A percentile compares a stretch with the other conserved stretches of the same genome.
These are phyloP conservation scores for Malthinus seriepunctatus DNA, from an alignment of 2,888 invertebrate species.

Conservation along the genomic window DNA sequence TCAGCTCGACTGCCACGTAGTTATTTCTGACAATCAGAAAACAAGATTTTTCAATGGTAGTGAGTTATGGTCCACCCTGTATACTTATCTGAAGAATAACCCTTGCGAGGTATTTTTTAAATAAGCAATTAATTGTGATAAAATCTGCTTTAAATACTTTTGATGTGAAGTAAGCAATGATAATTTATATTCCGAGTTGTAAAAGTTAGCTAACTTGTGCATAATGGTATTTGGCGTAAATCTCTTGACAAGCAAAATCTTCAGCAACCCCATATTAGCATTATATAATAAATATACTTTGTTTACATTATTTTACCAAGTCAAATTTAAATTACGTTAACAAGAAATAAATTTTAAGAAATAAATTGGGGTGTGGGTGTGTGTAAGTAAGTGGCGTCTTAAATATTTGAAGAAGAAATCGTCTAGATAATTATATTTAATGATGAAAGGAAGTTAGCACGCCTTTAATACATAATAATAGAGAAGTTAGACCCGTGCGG, in stretches of 20 bases:
- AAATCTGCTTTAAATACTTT: too few relatives aligned
- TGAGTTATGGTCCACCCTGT: too few relatives aligned
- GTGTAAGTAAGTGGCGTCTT: too few relatives aligned
- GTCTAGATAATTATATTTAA: constrained; percentile 13
- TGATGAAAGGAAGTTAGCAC: constrained; percentile 19
- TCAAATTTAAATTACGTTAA: too few relatives aligned
- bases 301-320: constrained; percentile 6
- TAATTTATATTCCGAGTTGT: constrained; percentile 20
- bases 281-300: constrained; percentile 10
- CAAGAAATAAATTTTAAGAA: too few relatives aligned
- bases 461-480: constrained; percentile 27
- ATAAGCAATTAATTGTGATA: too few relatives aligned
- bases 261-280: constrained; percentile 28
- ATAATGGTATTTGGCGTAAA: constrained; percentile 29
- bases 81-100: too few relatives aligned
- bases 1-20: too few relatives aligned
- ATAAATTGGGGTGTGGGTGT: too few relatives aligned
- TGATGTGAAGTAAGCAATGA: constrained; percentile 12
- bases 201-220: constrained; percentile 32
- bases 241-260: constrained; percentile 32
- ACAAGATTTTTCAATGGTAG: too few relatives aligned
- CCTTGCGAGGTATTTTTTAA: too few relatives aligned
- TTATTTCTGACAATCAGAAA: too few relatives aligned
- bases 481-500: constrained; percentile 22
- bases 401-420: constrained; percentile 1